A percentile compares a stretch with the other conserved stretches of the same genome.
phyloP scores from a whole-genome alignment of 1,140 invertebrate species.

The Acromyrmex charruanus region DNA sequence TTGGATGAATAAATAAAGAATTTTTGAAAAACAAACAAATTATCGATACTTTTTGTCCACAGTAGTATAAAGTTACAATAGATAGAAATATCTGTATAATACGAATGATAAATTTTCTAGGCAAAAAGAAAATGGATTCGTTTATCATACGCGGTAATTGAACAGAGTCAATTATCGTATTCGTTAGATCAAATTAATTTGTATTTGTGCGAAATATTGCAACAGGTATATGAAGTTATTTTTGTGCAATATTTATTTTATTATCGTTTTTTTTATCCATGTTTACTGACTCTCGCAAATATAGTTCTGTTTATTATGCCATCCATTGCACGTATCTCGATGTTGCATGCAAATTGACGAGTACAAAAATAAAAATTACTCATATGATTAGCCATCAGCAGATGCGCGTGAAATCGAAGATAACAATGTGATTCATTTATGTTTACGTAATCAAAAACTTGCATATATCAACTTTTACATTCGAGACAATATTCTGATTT shows the following conservation, averaged over 20 bases:
- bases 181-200: conserved; percentile 28
- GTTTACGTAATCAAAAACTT: neutral
- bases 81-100: neutral
- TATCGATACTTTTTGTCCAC: too few relatives aligned
- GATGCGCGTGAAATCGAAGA: conserved; percentile 24
- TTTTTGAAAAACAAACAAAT: too few relatives aligned
- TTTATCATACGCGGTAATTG: neutral
- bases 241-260: neutral
- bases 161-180: neutral
- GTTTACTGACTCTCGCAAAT: neutral
- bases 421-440: conserved; percentile 58
- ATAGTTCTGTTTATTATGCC: neutral
- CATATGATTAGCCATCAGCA: neutral
- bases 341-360: neutral
- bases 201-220: conserved; percentile 2
- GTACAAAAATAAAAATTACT: conserved; percentile 25
- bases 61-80: conserved; percentile 14
- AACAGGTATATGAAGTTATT: conserved; percentile 2
- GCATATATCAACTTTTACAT: conserved; percentile 19
- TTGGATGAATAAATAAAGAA: too few relatives aligned
- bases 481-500: conserved; percentile 12
- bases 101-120: neutral
- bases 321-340: neutral
- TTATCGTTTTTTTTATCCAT: neutral
- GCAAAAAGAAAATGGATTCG: neutral